Base-by-base conservation (phyloP, 2,113 vertebrate species). In the Cottus gobio region DNA sequence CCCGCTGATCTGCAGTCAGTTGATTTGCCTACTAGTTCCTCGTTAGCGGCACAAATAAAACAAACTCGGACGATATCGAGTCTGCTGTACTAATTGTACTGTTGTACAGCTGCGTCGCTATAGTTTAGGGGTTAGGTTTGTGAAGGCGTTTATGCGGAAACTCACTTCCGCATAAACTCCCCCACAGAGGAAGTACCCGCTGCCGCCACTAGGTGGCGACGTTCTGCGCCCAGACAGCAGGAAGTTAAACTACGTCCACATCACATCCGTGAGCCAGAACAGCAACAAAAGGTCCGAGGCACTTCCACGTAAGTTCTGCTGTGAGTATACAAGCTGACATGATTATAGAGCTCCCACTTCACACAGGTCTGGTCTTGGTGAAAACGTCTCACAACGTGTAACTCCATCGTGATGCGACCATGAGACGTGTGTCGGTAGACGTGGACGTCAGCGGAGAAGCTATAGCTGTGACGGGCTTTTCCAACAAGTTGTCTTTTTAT, bases 191-290 rank as follows among this genome's bases (percentile, higher is more conserved):
- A 9, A 34, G 13, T 37, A 2, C 16, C 52, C 3, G 3, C 0
- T 31, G 13, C 9, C 1, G 71, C 2, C 90, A 44, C 30, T 42
- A 80, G 88, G 76, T 62, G 88, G 87, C 81, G 44, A 7, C 73
- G 76, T 85, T 87, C 36, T 10, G 1, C 42, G 2, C 24, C 3
- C 6, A 15, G 4, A 26, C 3, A 73, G 37, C 64, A 74, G 83
- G 78, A 92, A 77, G 84, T 80, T 0, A 60, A 28, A 42, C 3
- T 16, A 60, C 18, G 44, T 64, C 85, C 82, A 79, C 90, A 86
- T 93, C 90, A 91, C 79, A 85, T 93, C 92, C 91, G 91, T 50
- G 39, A 86, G 42, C 12, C 20, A 46, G 3, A 69, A 72, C 50
- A 78, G 46, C 77, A 82, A 63, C 83, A 87, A 66, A 60, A 22